Evolutionary conservation across 92 coral and sea anemone genomes (phyloP).

Genomic region (Phenganax stokvisi): DNA sequence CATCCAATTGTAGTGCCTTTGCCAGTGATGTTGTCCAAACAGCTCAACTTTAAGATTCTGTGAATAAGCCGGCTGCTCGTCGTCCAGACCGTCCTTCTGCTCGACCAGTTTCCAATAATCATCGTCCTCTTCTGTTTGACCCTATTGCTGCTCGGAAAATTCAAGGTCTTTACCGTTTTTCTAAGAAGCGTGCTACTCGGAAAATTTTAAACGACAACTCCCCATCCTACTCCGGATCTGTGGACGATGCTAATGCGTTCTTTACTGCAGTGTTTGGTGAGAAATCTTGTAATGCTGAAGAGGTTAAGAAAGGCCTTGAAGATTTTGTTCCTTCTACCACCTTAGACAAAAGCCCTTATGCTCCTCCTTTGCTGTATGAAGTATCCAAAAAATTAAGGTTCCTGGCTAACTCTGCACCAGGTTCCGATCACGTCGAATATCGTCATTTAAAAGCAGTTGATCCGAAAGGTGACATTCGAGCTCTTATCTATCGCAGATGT

Average conservation of each 20-base stretch:
- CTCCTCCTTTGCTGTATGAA: not conserved
- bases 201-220: not conserved
- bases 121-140: not conserved
- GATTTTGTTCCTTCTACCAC: constrained; percentile 29
- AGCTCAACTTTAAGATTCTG: not conserved
- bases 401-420: constrained; percentile 17
- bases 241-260: constrained; percentile 5
- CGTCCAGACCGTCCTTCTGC: constrained; percentile 10
- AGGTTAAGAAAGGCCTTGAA: constrained; percentile 21
- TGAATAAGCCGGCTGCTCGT: constrained; percentile 5
- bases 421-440: constrained; percentile 17
- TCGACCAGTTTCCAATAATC: not conserved
- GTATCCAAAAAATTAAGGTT: not conserved
- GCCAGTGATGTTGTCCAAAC: not conserved
- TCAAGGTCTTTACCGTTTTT: constrained; percentile 1
- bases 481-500: constrained; percentile 11
- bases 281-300: not conserved
- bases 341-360: not conserved
- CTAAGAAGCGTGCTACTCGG: constrained; percentile 17
- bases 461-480: constrained; percentile 16
- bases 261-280: not conserved
- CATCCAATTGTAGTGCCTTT: not conserved
- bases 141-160: not conserved
- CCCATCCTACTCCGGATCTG: not conserved
- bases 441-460: constrained; percentile 22